phyloP scores from a whole-genome alignment of 2,113 vertebrate genomes.

The Sula dactylatra region DNA sequence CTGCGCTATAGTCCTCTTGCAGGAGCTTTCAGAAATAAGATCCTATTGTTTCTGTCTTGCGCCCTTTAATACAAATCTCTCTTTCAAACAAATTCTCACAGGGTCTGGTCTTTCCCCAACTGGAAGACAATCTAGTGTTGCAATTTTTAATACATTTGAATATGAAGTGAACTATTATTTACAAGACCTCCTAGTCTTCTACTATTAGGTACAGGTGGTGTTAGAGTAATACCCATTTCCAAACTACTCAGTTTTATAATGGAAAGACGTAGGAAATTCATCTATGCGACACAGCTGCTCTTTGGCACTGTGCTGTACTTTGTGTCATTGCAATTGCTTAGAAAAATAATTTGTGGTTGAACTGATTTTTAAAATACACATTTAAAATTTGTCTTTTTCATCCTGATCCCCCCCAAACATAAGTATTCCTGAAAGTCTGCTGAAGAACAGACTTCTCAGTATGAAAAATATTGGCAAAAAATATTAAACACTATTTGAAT shows the following conservation, averaged over 20 bases:
- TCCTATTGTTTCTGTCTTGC: rapidly evolving
- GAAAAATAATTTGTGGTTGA: background rate
- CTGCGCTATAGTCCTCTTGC: background rate
- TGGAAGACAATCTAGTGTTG: background rate
- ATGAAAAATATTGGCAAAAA: background rate
- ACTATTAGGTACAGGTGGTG: background rate
- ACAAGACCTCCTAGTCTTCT: background rate
- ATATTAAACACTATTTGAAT: background rate
- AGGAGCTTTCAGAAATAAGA: background rate
- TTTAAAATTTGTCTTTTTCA: background rate
- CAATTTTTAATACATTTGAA: background rate
- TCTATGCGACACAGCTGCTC: background rate
- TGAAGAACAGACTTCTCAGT: background rate
- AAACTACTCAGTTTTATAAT: background rate
- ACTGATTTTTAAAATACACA: background rate
- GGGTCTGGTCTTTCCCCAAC: background rate
- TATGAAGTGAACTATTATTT: background rate
- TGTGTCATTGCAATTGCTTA: background rate
- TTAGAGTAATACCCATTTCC: background rate
- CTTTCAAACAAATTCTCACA: background rate
- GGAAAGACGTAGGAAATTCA: background rate
- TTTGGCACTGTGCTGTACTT: background rate
- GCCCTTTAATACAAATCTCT: background rate
- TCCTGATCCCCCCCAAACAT: background rate
- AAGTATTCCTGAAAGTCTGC: background rate